Conservation (phyloP, 2,113 vertebrate genomes). For the Arothron firmamentum region DNA sequence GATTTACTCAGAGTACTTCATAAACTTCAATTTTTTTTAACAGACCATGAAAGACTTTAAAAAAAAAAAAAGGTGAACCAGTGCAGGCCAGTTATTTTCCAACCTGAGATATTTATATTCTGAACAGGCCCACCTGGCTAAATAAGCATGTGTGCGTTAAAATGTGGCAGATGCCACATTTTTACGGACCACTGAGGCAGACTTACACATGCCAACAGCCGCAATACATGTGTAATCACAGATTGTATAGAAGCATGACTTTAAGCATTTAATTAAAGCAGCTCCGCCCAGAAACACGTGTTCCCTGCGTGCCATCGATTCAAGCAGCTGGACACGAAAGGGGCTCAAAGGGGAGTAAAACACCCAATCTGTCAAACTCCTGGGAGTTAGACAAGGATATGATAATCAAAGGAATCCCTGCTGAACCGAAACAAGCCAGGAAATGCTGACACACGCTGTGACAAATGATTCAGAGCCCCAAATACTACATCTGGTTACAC, state of each 20-base stretch:
- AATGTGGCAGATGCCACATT: background rate
- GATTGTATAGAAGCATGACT: conserved; percentile 5
- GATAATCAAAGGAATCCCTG: background rate
- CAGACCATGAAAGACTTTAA: no score
- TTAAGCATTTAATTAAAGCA: conserved; percentile 47
- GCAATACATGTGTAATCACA: conserved; percentile 36
- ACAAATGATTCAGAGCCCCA: background rate
- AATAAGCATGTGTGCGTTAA: conserved; percentile 15
- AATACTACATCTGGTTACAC: no score
- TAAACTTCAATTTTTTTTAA: no score
- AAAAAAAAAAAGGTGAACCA: no score
- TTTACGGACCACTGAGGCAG: background rate
- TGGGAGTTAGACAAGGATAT: background rate
- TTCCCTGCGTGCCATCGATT: conserved; percentile 10
- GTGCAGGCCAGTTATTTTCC: conserved; percentile 11
- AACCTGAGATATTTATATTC: conserved; percentile 24
- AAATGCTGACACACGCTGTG: background rate
- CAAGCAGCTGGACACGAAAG: conserved; percentile 20
- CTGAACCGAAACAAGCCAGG: background rate
- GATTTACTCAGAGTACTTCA: background rate
- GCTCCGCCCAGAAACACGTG: conserved; percentile 50
- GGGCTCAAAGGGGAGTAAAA: conserved; percentile 4
- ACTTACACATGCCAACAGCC: conserved; percentile 7
- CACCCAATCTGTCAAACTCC: conserved; percentile 14
- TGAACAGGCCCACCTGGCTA: conserved; percentile 30